These are phyloP conservation scores for Adelognathus sp. DNA, from an alignment of 2,888 invertebrate species.

Conservation along the genomic window DNA sequence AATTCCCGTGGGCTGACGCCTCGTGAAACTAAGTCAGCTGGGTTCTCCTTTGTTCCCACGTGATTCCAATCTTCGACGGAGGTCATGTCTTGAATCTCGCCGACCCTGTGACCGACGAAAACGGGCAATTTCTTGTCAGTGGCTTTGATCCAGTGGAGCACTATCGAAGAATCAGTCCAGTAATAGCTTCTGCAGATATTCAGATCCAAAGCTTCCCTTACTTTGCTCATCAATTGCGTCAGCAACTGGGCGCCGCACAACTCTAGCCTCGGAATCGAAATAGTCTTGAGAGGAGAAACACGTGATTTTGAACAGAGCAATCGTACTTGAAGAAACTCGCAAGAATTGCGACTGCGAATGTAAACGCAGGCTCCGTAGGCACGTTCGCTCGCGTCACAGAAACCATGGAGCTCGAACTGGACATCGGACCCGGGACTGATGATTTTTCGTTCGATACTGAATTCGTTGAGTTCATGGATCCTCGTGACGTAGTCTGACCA, in stretches of 20 bases:
- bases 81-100: slow-evolving; percentile 54
- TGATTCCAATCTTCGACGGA: slow-evolving; percentile 35
- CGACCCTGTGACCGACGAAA: slow-evolving; percentile 48
- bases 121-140: slow-evolving; percentile 4
- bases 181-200: not conserved
- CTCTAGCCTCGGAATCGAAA: slow-evolving; percentile 54
- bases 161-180: slow-evolving; percentile 53
- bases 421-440: not conserved
- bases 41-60: slow-evolving; percentile 40
- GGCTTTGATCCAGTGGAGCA: slow-evolving; percentile 47
- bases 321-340: not conserved
- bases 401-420: slow-evolving; percentile 46
- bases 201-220: slow-evolving; percentile 24
- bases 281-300: slow-evolving; percentile 53
- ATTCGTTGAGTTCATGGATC: slow-evolving; percentile 11
- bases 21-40: slow-evolving; percentile 46
- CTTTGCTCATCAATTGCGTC: slow-evolving; percentile 28
- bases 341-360: not conserved
- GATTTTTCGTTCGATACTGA: slow-evolving; percentile 28
- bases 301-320: slow-evolving; percentile 57
- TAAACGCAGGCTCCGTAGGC: slow-evolving; percentile 52
- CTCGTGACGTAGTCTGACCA: slow-evolving; percentile 25
- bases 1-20: slow-evolving; percentile 14
- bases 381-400: slow-evolving; percentile 51
- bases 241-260: slow-evolving; percentile 52